Evolutionary conservation across 2,888 invertebrate species (phyloP), one percentile per base, ranked within the genome.

Genomic region (Lithophane socia): DNA sequence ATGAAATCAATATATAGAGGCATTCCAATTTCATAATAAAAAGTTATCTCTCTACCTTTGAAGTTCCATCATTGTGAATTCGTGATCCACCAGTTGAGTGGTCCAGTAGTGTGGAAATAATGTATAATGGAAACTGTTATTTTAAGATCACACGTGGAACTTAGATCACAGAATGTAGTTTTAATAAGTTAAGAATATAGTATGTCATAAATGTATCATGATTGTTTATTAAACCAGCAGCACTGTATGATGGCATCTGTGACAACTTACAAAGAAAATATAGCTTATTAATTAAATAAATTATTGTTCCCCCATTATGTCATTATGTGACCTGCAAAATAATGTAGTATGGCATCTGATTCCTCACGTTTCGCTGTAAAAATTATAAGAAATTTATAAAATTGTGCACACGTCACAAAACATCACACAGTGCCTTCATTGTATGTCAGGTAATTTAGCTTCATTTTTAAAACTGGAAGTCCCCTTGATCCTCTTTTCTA

Each of bases 11-110:
- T 24, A 0, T 44, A 18, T 1, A 37, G 24, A 18, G n/a, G 12
- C 4, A 73, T 78, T 78, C 37, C 37, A 82, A 52, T 42, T 49
- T 54, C 5, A 21, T 49, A 65, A n/a, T 29, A 54, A 66, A 74
- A 16, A 67, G 12, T 21, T 18, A 29, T 18, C 10, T 12, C 18
- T 12, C 18, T 24, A 49, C 7, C 9, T 56, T 56, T 44, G 12
- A 52, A 52, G 16, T n/a, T 44, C 37, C 7, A 13, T n/a, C 2
- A 12, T 52, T 18, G 10, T 49, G 37, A 37, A 37, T 37, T 37
- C 3, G 37, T 37, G 18, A 42, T 54, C 8, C 21, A 24, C 7
- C 21, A 29, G 18, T 42, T n/a, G 12, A 9, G n/a, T 2, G 2
- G 13, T 54, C 13, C 42, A 24, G 24, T 60, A 18, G 18, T 44